These are phyloP conservation scores for Linurgus olivaceus DNA, from an alignment of 2,797 vertebrate species.

Conservation along the genomic window DNA sequence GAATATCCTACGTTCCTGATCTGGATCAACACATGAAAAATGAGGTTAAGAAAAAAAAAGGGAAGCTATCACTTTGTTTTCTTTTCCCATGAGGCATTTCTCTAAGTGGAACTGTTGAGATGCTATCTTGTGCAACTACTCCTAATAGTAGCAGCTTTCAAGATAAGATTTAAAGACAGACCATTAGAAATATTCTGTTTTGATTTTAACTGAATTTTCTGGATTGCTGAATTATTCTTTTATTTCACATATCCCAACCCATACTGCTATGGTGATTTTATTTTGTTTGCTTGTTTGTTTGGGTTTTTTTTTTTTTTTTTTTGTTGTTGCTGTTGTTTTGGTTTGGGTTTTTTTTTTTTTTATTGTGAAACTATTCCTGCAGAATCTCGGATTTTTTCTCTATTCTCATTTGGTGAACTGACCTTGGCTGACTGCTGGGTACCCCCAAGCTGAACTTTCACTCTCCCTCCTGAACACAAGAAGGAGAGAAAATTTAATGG, in stretches of 20 bases:
- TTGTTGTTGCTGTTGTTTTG: too few species aligned
- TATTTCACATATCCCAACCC: background rate
- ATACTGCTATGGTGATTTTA: background rate
- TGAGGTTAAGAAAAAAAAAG: background rate
- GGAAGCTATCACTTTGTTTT: background rate
- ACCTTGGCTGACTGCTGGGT: background rate
- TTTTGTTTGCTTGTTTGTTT: background rate
- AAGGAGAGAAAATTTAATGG: background rate
- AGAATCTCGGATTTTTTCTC: background rate
- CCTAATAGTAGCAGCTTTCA: background rate
- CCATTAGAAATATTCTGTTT: background rate
- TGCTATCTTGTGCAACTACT: background rate
- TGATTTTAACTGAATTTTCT: background rate
- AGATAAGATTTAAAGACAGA: background rate
- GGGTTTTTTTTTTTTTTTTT: background rate
- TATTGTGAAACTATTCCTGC: background rate
- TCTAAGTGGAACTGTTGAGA: background rate
- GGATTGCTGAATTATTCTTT: background rate
- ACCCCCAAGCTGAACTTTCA: background rate
- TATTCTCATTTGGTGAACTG: background rate
- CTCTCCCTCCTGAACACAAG: background rate
- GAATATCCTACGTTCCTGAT: background rate
- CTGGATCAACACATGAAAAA: background rate
- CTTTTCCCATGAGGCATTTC: background rate
- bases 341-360: too few species aligned